A percentile compares a stretch with the other conserved stretches of the same genome.
Evolutionary conservation across 2,113 vertebrate species (phyloP).

Genomic region (Hyaena hyaena): DNA sequence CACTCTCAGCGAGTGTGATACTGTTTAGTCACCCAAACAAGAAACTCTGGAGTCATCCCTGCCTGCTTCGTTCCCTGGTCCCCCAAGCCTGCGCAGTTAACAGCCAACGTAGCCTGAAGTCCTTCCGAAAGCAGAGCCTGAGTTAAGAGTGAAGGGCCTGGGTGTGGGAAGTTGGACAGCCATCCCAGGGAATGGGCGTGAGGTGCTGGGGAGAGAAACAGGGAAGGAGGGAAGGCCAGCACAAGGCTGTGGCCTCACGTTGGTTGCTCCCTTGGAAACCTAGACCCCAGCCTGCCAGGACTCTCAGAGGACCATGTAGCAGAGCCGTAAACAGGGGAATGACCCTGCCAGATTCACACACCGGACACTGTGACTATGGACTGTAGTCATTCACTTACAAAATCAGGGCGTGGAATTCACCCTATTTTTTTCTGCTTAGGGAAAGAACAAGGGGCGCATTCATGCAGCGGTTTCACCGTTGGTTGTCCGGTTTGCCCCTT

Average conservation of each 20-base stretch:
- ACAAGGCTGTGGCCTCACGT: neutral
- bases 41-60: neutral
- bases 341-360: no score
- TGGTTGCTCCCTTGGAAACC: neutral
- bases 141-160: neutral
- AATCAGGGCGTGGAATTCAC: neutral
- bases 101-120: neutral
- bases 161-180: neutral
- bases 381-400: no score
- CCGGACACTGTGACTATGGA: no score
- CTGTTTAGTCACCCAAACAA: neutral
- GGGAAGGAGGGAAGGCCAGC: neutral
- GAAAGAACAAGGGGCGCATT: neutral
- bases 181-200: neutral
- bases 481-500: neutral
- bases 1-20: neutral
- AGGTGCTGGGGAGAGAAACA: neutral
- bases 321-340: no score
- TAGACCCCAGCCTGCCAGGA: neutral
- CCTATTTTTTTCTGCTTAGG: neutral
- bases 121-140: neutral
- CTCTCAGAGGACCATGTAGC: neutral
- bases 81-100: neutral
- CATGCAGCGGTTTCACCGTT: neutral
- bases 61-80: neutral